phyloP scores from a whole-genome alignment of 1,140 invertebrate genomes.

The Platyscapa corneri region DNA sequence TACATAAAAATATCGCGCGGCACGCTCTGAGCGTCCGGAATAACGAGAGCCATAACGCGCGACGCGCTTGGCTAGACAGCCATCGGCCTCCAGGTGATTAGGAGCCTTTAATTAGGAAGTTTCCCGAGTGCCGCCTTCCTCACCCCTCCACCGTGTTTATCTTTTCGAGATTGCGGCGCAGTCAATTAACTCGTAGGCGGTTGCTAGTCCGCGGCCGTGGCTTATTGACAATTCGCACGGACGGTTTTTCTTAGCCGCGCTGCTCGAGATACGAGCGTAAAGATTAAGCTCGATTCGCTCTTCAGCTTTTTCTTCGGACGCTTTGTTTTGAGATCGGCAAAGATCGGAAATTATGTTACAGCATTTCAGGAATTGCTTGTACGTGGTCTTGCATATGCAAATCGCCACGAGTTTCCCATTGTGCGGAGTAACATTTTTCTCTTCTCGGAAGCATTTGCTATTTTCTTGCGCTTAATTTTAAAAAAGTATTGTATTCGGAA shows the following conservation, averaged over 20 bases:
- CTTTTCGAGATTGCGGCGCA: neutral
- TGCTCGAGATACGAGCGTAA: no score
- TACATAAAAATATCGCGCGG: slow-evolving; percentile 30
- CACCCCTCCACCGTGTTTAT: neutral
- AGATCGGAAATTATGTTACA: neutral
- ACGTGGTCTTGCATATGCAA: neutral
- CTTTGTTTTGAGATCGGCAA: neutral
- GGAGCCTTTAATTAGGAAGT: no score
- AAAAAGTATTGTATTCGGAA: no score
- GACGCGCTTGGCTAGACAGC: neutral
- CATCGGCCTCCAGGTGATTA: neutral
- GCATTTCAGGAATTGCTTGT: neutral
- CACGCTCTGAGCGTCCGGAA: no score
- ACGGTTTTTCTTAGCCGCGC: no score
- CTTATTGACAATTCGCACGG: neutral
- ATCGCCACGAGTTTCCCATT: no score
- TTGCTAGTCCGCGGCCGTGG: no score
- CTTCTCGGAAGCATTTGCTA: no score
- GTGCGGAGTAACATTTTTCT: no score
- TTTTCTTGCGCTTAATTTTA: no score
- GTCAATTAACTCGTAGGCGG: neutral
- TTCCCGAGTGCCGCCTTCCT: neutral
- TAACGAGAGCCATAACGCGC: neutral
- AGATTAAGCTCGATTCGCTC: no score
- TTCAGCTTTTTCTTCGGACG: neutral